Conservation (phyloP, 2,113 vertebrate species). For the Cercopithecus mona region DNA sequence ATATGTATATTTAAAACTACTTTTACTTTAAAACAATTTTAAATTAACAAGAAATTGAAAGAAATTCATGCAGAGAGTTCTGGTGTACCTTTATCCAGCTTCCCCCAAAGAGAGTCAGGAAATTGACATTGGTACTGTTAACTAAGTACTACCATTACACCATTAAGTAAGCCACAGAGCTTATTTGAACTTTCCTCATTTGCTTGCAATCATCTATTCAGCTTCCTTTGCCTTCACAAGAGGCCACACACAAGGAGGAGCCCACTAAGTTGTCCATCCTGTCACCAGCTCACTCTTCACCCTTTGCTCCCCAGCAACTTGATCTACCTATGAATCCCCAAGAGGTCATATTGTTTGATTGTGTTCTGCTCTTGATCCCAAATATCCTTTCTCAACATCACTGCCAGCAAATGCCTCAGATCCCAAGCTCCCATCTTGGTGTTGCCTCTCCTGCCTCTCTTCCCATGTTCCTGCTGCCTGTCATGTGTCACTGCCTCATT, state of each 20-base stretch:
- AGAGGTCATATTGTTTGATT: not conserved
- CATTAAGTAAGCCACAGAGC: not conserved
- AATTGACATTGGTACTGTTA: fast-evolving
- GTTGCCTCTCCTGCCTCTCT: fast-evolving
- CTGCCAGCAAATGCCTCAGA: not conserved
- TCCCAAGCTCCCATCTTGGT: not conserved
- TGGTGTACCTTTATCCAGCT: not conserved
- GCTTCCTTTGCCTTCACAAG: not conserved
- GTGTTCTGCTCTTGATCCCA: not conserved
- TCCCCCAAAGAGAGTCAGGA: fast-evolving
- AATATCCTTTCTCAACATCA: not conserved
- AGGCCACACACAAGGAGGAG: fast-evolving
- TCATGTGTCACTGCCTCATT: fast-evolving
- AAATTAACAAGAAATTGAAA: not conserved
- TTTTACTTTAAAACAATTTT: not conserved
- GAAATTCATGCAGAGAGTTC: not conserved
- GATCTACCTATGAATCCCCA: not conserved
- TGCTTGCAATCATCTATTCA: fast-evolving
- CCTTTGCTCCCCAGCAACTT: not conserved
- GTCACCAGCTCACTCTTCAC: fast-evolving
- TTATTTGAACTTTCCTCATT: too few relatives aligned
- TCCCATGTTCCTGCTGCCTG: too few relatives aligned
- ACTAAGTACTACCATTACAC: not conserved
- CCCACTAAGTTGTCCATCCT: not conserved
- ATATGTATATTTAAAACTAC: not conserved